A percentile compares a stretch with the other conserved stretches of the same genome.
Evolutionary conservation across 2,113 vertebrate species (phyloP).

Genomic region (Amblyopsis rosae): DNA sequence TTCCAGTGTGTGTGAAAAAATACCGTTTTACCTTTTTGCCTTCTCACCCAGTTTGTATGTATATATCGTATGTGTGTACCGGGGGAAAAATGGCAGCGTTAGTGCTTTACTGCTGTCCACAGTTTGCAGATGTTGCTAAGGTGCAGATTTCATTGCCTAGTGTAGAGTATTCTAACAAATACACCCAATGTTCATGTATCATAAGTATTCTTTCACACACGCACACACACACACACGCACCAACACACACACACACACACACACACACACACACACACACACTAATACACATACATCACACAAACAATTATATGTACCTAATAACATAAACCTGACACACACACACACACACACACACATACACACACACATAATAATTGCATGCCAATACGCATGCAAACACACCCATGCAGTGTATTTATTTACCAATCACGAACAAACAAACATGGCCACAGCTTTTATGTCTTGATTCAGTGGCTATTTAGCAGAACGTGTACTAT

Average conservation of each 20-base stretch:
- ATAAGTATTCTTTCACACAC: slow-evolving; percentile 36
- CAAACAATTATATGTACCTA: not conserved
- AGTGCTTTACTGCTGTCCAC: slow-evolving; percentile 16
- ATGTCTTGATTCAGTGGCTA: slow-evolving; percentile 47
- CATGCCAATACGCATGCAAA: not conserved
- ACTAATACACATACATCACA: not conserved
- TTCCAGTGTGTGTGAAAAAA: slow-evolving; percentile 38
- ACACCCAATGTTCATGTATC: slow-evolving; percentile 38
- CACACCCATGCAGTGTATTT: slow-evolving; percentile 11
- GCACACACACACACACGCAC: slow-evolving; percentile 11
- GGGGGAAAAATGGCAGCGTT: slow-evolving; percentile 41
- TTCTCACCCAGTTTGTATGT: slow-evolving; percentile 62
- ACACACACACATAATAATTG: not conserved
- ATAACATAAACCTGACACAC: not conserved
- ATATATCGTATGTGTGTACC: slow-evolving; percentile 55
- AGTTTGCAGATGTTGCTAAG: slow-evolving; percentile 22
- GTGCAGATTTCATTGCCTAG: slow-evolving; percentile 25
- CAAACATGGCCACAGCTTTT: slow-evolving; percentile 40
- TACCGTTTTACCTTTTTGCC: slow-evolving; percentile 50
- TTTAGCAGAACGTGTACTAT: slow-evolving; percentile 45
- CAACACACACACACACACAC: slow-evolving; percentile 6
- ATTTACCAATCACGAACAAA: slow-evolving; percentile 48
- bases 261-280: slow-evolving; percentile 1
- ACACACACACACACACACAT: slow-evolving; percentile 16
- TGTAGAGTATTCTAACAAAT: slow-evolving; percentile 26